Evolutionary conservation across 2,888 invertebrate genomes (phyloP).

Genomic region (Digitonthophagus gazella): DNA sequence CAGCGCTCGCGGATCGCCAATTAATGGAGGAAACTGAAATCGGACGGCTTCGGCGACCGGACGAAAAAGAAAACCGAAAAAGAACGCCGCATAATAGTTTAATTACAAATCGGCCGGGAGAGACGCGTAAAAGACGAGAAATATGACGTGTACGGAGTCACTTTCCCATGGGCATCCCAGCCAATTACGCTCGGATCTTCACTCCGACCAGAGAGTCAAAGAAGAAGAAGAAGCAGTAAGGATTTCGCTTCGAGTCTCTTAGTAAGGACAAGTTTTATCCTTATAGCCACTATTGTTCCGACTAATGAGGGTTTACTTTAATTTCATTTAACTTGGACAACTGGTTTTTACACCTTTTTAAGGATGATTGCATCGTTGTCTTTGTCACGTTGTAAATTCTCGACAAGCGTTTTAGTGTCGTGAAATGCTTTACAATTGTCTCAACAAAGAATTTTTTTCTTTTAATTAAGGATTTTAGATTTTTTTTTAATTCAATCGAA

Average conservation of each 20-base stretch:
- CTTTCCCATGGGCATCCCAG: constrained; percentile 4
- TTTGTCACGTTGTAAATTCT: not conserved
- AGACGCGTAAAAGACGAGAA: constrained; percentile 5
- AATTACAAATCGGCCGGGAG: constrained; percentile 13
- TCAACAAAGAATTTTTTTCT: too few relatives aligned
- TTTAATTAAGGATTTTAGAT: too few relatives aligned
- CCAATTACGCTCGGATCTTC: not conserved
- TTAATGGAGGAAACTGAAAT: constrained; percentile 9
- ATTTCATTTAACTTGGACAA: not conserved
- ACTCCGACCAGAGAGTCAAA: not conserved
- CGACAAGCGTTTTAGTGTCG: not conserved
- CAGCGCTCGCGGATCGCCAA: constrained; percentile 11
- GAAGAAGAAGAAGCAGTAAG: not conserved
- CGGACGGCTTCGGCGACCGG: too few relatives aligned
- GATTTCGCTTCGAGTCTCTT: not conserved
- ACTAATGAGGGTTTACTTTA: not conserved
- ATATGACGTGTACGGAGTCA: constrained; percentile 9
- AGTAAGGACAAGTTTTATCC: not conserved
- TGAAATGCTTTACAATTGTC: too few relatives aligned
- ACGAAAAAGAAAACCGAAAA: not conserved
- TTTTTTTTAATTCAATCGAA: too few relatives aligned
- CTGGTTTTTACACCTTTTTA: not conserved
- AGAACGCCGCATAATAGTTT: constrained; percentile 15
- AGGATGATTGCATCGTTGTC: not conserved
- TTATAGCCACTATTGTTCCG: not conserved